Evolutionary conservation across 2,888 invertebrate species (phyloP).

Genomic region (Scaptomyza flava): DNA sequence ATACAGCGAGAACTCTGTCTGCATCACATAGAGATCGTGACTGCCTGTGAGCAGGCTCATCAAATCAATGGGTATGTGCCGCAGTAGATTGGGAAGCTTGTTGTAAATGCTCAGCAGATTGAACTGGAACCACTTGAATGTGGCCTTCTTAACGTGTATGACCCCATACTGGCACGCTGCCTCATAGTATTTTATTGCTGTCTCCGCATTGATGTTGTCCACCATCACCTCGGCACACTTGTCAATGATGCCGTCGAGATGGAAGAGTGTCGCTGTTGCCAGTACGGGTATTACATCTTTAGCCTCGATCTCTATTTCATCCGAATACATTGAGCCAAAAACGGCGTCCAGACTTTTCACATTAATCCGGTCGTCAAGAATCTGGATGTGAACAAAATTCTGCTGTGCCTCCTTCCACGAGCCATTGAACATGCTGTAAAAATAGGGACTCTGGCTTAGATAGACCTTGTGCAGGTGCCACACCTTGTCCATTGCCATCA

Average conservation of each 20-base stretch:
- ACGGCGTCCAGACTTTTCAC: constrained; percentile 88
- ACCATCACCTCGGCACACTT: constrained; percentile 90
- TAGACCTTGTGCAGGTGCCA: constrained; percentile 92
- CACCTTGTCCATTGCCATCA: constrained; percentile 88
- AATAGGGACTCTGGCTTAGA: constrained; percentile 92
- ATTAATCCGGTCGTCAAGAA: constrained; percentile 89
- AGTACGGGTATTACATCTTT: constrained; percentile 88
- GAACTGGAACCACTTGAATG: constrained; percentile 89
- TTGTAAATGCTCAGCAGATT: constrained; percentile 88
- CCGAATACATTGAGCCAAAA: constrained; percentile 91
- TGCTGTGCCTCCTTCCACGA: constrained; percentile 90
- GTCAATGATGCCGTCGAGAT: constrained; percentile 90
- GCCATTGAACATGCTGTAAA: constrained; percentile 92
- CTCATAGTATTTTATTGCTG: constrained; percentile 88
- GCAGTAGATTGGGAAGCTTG: constrained; percentile 86
- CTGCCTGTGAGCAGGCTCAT: constrained; percentile 88
- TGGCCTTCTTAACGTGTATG: constrained; percentile 86
- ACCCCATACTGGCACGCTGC: constrained; percentile 89
- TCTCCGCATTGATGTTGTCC: constrained; percentile 90
- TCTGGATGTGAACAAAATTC: constrained; percentile 88
- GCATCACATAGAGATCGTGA: constrained; percentile 89
- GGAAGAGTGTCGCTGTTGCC: constrained; percentile 90
- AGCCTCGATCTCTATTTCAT: constrained; percentile 89
- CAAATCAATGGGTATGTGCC: constrained; percentile 87
- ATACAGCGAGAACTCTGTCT: constrained; percentile 91